A percentile compares a stretch with the other conserved stretches of the same genome.
Conservation (phyloP, 2,888 invertebrate species). For the Trichogramma evanescens region DNA sequence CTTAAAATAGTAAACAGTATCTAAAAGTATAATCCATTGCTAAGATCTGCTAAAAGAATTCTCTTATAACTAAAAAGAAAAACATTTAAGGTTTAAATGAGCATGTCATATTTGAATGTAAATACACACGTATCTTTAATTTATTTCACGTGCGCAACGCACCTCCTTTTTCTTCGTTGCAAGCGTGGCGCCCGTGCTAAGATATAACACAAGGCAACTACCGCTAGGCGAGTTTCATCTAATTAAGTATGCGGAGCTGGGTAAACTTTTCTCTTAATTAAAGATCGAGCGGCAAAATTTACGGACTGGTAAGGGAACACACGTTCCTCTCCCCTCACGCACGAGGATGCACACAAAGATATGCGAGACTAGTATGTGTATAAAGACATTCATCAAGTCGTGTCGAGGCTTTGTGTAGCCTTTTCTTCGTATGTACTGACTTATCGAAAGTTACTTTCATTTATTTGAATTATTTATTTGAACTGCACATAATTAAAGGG, state of each 20-base stretch:
- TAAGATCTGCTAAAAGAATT: no score
- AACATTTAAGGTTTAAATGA: no score
- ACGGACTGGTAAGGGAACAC: slow-evolving; percentile 2
- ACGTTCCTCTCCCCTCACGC: not conserved
- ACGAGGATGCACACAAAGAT: not conserved
- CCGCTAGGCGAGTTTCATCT: slow-evolving; percentile 3
- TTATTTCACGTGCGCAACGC: no score
- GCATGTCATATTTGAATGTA: no score
- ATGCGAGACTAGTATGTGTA: slow-evolving; percentile 5
- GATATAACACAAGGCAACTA: not conserved
- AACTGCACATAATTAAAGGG: no score
- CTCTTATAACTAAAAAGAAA: no score
- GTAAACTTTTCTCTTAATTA: slow-evolving; percentile 19
- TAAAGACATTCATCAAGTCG: slow-evolving; percentile 7
- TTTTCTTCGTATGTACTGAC: not conserved
- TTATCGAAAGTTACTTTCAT: not conserved
- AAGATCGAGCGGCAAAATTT: slow-evolving; percentile 12
- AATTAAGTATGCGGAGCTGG: slow-evolving; percentile 15
- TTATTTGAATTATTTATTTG: no score
- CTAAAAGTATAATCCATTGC: no score
- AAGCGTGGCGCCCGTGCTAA: no score
- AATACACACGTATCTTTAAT: no score
- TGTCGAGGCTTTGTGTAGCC: not conserved
- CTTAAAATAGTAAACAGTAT: no score
- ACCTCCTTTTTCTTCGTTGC: no score